Evolutionary conservation across 2,888 invertebrate genomes (phyloP), one percentile per base, ranked within the genome.

Genomic region (Sylvicola cinctus): DNA sequence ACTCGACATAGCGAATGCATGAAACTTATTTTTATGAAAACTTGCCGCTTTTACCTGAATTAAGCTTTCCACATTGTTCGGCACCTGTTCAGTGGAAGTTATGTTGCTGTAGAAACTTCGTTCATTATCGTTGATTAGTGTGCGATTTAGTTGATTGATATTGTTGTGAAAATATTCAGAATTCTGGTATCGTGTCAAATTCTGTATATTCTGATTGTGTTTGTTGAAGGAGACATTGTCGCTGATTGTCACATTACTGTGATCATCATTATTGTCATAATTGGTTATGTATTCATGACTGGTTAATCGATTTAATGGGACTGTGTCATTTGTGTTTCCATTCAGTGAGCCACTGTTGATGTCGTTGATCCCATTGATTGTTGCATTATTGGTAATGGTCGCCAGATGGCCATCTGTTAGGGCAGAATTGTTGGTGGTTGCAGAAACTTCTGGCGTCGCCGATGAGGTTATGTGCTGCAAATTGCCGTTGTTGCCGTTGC

Each of bases 231-330:
- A 20, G 20, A 20, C 20, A 8, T 20, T 20, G 20, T 20, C 20
- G 20, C 20, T 20, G 20, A 20, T 20, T 20, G 20, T 20, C 5
- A 20, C 20, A 29, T 29, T 29, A 13, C 15, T 29, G 15, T 12
- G 8, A 14, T 29, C 6, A 12, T 29, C 14, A 14, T 29, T 29
- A 13, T 12, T 29, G 15, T 29, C 15, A 29, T 29, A 14, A 29
- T 29, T 29, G 29, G 11, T 29, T 14, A 29, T 29, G 15, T 13
- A 12, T 14, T 29, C 15, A 8, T 20, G 20, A 20, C 20, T 20
- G 20, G 27, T 33, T 26, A 27, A 33, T 33, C 16, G 16, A 33
- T 10, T 33, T 27, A n/a, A 33, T n/a, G 14, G 20, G 4, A 8
- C 20, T 20, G 8, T 8, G 20, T 20, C 20, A 8, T 20, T 4